Base-by-base conservation (phyloP, 2,888 invertebrate genomes). In the Eristalinus aeneus region DNA sequence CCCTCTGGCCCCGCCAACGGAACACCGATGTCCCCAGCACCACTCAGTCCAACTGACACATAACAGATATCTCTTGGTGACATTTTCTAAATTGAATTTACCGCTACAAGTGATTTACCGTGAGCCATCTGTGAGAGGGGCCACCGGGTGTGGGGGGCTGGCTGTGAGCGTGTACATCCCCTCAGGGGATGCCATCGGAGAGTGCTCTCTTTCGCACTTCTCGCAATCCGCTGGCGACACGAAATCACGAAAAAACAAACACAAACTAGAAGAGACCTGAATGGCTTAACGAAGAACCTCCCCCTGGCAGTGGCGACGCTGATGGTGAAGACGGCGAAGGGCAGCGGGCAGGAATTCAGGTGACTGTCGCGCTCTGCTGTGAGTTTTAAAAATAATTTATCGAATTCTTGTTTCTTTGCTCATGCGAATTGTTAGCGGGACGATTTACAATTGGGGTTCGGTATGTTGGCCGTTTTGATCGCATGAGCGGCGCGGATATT, bases 331-430 rank as follows among this genome's bases (percentile, higher is more conserved):
- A 16, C 16, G 46, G 16, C n/a, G 46, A 8, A 8, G 16, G n/a
- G 46, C 5, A 1, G 16, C n/a, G 46, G 27, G 27, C 27, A 39
- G n/a, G 39, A 46, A 46, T 71, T 69, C 69, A 77, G 63, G 77
- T 77, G 77, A 69, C 54, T 60, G 78, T 75, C 80, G 56, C 75
- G 54, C 67, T 67, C 31, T 46, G 46, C 16, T 11, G 65, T 67
- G 36, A 8, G 69, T 65, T 81, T 65, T 86, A 86, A 86, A 86
- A 86, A 81, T 81, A 86, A 86, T 81, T 80, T 81, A 86, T 81
- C 77, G 81, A 54, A 77, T 73, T 77, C 34, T 73, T 61, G 58
- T 80, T 68, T 69, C 36, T 81, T 81, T 81, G 39, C 65, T 81
- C 69, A 86, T 81, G 77, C 69, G 61, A 72, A 84, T 75, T 39